phyloP scores from a whole-genome alignment of 2,888 invertebrate species.

The Mythimna loreyi region DNA sequence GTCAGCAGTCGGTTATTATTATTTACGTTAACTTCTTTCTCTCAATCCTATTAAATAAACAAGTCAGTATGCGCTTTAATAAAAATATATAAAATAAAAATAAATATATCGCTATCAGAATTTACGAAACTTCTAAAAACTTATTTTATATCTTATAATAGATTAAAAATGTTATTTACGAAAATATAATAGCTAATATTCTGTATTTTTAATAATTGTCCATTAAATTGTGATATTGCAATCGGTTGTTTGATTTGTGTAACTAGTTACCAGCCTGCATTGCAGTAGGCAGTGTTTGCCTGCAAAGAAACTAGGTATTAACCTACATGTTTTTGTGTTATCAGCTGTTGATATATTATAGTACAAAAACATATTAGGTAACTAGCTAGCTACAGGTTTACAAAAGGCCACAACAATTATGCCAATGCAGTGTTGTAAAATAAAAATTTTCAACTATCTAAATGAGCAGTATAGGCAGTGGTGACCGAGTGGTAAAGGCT shows the following conservation, averaged over 20 bases:
- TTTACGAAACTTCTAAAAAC: slow-evolving; percentile 63
- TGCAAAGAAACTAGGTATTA: slow-evolving; percentile 6
- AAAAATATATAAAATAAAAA: slow-evolving; percentile 40
- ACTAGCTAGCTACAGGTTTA: background rate
- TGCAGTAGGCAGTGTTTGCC: slow-evolving; percentile 28
- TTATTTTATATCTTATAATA: slow-evolving; percentile 62
- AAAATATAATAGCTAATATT: slow-evolving; percentile 68
- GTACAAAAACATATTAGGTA: background rate
- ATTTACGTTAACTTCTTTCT: slow-evolving; percentile 21
- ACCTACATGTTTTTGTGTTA: background rate
- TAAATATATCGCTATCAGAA: slow-evolving; percentile 60
- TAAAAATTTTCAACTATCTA: too few relatives aligned
- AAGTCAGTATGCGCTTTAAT: slow-evolving; percentile 58
- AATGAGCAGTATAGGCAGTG: too few relatives aligned
- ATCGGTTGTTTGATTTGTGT: slow-evolving; percentile 61
- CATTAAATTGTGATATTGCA: slow-evolving; percentile 88
- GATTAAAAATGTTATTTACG: slow-evolving; percentile 65
- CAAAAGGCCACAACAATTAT: background rate
- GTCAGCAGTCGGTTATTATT: slow-evolving; percentile 32
- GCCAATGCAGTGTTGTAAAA: background rate
- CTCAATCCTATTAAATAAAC: slow-evolving; percentile 28
- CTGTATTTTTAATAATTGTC: slow-evolving; percentile 81
- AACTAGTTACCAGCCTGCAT: slow-evolving; percentile 33
- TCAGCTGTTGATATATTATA: background rate
- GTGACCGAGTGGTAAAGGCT: too few relatives aligned